A percentile compares a stretch with the other conserved stretches of the same genome.
These are phyloP conservation scores for Nipponacmea schrenckii DNA, from an alignment of 2,888 invertebrate species.

Conservation along the genomic window DNA sequence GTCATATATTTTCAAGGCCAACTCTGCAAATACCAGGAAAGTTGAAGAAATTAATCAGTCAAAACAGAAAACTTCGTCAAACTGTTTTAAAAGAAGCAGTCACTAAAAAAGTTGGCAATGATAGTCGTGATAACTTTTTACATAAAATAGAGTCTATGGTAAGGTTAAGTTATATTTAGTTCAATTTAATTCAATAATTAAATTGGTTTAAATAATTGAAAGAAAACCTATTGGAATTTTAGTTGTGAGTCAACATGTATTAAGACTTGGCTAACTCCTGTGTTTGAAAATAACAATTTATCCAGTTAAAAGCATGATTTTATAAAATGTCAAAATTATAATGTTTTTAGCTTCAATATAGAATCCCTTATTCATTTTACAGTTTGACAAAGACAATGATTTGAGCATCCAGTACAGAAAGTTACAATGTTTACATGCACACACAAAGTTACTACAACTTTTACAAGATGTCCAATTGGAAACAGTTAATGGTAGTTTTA, in stretches of 20 bases:
- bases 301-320: too few species aligned
- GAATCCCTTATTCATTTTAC: not conserved
- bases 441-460: constrained; percentile 17
- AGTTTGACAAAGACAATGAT: constrained; percentile 25
- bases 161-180: constrained; percentile 1
- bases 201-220: too few species aligned
- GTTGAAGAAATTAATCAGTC: constrained; percentile 29
- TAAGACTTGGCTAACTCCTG: too few species aligned
- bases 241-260: too few species aligned
- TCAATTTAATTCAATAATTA: too few species aligned
- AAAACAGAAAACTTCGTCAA: constrained; percentile 40
- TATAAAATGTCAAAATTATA: too few species aligned
- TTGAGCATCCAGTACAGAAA: constrained; percentile 17
- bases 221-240: too few species aligned
- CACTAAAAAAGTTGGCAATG: constrained; percentile 40
- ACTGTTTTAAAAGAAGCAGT: constrained; percentile 35
- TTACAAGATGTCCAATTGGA: constrained; percentile 11
- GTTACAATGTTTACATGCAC: constrained; percentile 25
- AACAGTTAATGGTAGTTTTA: not conserved
- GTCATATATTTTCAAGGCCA: constrained; percentile 27
- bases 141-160: constrained; percentile 29
- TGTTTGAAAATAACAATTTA: too few species aligned
- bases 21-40: constrained; percentile 37
- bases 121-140: constrained; percentile 29
- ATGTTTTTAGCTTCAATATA: too few species aligned